Base-by-base conservation (phyloP, 2,888 invertebrate species). In the Dryadula phaetusa region DNA sequence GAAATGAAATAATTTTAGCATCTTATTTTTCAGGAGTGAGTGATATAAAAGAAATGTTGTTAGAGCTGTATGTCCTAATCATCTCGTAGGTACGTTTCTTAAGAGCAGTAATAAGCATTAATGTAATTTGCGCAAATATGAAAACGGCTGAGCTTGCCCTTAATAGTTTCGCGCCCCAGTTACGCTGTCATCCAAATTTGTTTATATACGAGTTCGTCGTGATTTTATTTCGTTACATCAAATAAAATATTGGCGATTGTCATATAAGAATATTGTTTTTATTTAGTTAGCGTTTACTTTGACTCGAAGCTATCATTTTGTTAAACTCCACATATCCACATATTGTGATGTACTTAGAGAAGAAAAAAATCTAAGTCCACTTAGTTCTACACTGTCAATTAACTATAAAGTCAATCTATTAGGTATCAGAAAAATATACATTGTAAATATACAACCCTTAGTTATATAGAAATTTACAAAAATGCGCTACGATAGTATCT, bases 81-180 rank as follows among this genome's bases (percentile, higher is more conserved):
- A 14, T 16, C 28, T 20, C 37, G 37, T 56, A 37, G 37, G 44
- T 34, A 80, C 77, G 28, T 79, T 81, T 75, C 77, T 70, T 75
- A 75, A 76, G 74, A 82, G 76, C 74, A 69, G 86, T 84, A 84
- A 84, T 86, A 83, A 87, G 82, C 83, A 79, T 87, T 88, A 86
- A 87, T 82, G 83, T 88, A 86, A 88, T 90, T 87, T 85, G 86
- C 77, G 83, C 86, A 88, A 88, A 89, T 88, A 88, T 87, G 87
- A 84, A 86, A 87, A 87, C 80, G 67, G 70, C 81, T 77, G 82
- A 83, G 80, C 84, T 84, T 82, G 78, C 80, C 83, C 85, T 87
- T 88, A 87, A 88, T 88, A 89, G 84, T 82, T 81, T 73, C 77
- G 76, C 80, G 82, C 78, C 80, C 78, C 82, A 81, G 80, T 83